Percentiles rank a stretch among this genome's conserved stretches.
Conservation (phyloP, 92 coral and sea anemone genomes). For the Paramuricea clavata region DNA sequence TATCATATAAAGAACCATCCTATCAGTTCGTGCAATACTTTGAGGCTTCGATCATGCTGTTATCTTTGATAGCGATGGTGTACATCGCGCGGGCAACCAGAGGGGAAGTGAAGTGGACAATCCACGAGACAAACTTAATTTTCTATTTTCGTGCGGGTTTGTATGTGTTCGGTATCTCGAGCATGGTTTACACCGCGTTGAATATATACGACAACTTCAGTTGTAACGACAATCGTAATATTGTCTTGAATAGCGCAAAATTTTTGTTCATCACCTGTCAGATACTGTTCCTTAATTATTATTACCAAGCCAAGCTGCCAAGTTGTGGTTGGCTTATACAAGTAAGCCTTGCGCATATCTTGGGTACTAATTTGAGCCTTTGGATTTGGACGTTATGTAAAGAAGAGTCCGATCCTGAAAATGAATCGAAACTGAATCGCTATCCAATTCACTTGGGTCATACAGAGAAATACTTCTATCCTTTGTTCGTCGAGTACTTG, state of each 20-base stretch:
- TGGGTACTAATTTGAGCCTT: conserved; percentile 30
- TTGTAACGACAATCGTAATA: neutral
- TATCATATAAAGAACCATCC: neutral
- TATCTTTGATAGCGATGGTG: conserved; percentile 5
- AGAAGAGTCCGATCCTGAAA: neutral
- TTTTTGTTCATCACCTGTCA: conserved; percentile 9
- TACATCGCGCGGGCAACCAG: neutral
- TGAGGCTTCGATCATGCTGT: neutral
- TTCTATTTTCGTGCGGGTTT: conserved; percentile 27
- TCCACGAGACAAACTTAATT: neutral
- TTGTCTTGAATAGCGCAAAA: neutral
- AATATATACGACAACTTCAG: neutral
- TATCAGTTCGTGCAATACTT: conserved; percentile 7
- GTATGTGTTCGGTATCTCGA: conserved; percentile 36
- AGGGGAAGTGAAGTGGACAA: neutral
- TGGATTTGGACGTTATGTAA: conserved; percentile 42
- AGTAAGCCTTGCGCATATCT: conserved; percentile 27
- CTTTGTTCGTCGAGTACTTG: conserved; percentile 40
- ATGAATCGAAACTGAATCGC: neutral
- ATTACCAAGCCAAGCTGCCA: conserved; percentile 27
- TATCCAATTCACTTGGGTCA: conserved; percentile 3
- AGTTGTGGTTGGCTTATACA: neutral
- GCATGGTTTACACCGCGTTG: conserved; percentile 20
- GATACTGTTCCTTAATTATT: conserved; percentile 27
- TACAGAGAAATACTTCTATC: conserved; percentile 26